Evolutionary conservation across 2,888 invertebrate species (phyloP).

Genomic region (Coelogynopora nodosa): DNA sequence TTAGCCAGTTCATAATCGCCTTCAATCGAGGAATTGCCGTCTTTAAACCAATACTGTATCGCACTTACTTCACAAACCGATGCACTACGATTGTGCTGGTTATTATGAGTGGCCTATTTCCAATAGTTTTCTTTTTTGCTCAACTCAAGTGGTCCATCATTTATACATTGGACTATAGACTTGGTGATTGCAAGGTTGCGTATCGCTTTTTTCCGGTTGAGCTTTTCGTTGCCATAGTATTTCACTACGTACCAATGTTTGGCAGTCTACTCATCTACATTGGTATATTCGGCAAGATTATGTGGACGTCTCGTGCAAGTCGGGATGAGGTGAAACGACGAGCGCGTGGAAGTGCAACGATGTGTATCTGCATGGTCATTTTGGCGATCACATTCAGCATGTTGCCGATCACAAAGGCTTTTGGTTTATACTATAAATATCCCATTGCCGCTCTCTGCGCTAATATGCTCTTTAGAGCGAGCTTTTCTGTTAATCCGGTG

Average conservation of each 20-base stretch:
- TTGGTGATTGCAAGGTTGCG: background rate
- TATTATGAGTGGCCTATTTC: background rate
- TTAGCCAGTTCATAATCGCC: background rate
- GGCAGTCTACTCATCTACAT: background rate
- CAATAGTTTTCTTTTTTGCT: background rate
- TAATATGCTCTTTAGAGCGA: background rate
- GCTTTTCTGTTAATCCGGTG: background rate
- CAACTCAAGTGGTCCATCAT: background rate
- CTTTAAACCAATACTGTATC: background rate
- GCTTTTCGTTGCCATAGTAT: background rate
- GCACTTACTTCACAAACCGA: background rate
- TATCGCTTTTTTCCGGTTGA: too few species aligned
- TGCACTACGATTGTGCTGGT: background rate
- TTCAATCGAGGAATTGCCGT: background rate
- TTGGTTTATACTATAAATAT: background rate
- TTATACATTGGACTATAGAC: background rate
- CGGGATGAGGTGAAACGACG: background rate
- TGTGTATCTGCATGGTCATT: background rate
- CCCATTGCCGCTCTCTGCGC: background rate
- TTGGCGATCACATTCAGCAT: background rate
- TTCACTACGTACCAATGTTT: background rate
- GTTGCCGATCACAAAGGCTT: background rate
- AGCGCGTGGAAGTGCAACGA: background rate
- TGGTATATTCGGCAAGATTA: background rate
- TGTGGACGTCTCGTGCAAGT: background rate